Conservation (phyloP, 2,113 vertebrate genomes). For the Rattus norvegicus region GRCr8 NC_086020.1:126215501-126216000, state of each 20-base stretch:
- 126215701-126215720: slow-evolving; percentile 14
- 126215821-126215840: neutral
- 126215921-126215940: neutral
- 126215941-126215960: neutral
- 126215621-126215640: neutral
- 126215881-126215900: neutral
- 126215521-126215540: slow-evolving; percentile 43
- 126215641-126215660: neutral
- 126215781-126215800: neutral
- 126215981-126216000: slow-evolving; percentile 2
- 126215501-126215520: slow-evolving; percentile 36
- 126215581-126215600: slow-evolving; percentile 10
- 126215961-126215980: neutral
- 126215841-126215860: neutral
- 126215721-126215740: slow-evolving; percentile 47
- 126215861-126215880: neutral
- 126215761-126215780: too few species aligned
- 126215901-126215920: neutral
- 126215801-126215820: neutral
- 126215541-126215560: slow-evolving; percentile 37
- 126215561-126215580: neutral
- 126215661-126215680: neutral
- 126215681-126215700: neutral
- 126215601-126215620: neutral
- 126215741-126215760: neutral